These are phyloP conservation scores for Drosophila neocordata DNA, from an alignment of 1,140 invertebrate genomes.

Conservation along the genomic window DNA sequence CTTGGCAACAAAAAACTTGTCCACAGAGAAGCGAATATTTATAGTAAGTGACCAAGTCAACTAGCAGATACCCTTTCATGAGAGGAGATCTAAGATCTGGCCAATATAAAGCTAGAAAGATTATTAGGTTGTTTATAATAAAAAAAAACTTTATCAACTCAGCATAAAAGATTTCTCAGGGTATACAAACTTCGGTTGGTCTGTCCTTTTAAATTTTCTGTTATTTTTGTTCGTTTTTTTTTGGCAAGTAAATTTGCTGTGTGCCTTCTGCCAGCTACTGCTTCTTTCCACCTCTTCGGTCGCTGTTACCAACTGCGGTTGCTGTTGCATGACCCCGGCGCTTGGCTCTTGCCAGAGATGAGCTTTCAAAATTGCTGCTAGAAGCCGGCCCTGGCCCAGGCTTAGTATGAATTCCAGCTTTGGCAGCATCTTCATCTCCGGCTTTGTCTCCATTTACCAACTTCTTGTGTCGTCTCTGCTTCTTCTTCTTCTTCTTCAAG, in stretches of 20 bases:
- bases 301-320: background rate
- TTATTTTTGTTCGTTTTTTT: no score
- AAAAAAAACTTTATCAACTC: no score
- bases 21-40: background rate
- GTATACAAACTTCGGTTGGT: no score
- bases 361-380: background rate
- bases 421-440: background rate
- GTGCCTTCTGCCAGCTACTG: background rate
- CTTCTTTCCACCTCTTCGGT: background rate
- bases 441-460: background rate
- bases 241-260: background rate
- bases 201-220: no score
- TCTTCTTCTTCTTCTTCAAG: constrained; percentile 14
- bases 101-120: no score
- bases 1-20: background rate
- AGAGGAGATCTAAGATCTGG: no score
- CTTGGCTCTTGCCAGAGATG: constrained; percentile 1
- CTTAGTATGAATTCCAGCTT: constrained; percentile 14
- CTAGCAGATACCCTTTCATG: no score
- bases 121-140: no score
- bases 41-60: no score
- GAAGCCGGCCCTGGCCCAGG: background rate
- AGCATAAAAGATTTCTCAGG: no score
- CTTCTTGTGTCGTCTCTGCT: background rate
- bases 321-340: constrained; percentile 12